phyloP scores from a whole-genome alignment of 2,113 vertebrate species.

The Neodon shergylaensis region DNA sequence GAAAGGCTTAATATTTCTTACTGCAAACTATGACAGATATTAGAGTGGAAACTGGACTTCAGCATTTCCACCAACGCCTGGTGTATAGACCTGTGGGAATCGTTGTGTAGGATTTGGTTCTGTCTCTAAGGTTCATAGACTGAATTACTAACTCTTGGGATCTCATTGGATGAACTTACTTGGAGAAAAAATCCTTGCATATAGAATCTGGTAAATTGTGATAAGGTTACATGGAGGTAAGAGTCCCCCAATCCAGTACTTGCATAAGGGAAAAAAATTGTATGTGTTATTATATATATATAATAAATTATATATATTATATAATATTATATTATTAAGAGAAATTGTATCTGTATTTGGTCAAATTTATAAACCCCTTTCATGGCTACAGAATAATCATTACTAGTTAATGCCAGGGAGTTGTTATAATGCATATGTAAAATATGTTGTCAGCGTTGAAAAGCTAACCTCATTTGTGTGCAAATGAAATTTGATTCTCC shows the following conservation, averaged over 20 bases:
- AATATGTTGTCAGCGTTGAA: background rate
- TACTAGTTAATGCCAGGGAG: background rate
- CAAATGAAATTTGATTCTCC: background rate
- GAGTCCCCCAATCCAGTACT: background rate
- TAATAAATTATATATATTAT: too few relatives aligned
- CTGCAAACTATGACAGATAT: background rate
- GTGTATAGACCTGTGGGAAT: background rate
- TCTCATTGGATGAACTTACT: background rate
- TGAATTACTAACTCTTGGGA: background rate
- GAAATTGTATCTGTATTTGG: background rate
- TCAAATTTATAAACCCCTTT: background rate
- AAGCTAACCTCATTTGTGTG: background rate
- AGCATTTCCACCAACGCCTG: background rate
- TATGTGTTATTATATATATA: background rate
- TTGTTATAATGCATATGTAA: background rate
- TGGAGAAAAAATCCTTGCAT: background rate
- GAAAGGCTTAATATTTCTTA: background rate
- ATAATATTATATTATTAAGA: background rate
- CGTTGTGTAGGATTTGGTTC: background rate
- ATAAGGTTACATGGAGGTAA: background rate
- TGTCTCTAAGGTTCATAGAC: background rate
- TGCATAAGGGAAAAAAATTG: background rate
- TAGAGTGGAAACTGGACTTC: background rate
- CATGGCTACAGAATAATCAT: background rate
- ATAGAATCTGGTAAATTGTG: background rate